Evolutionary conservation across 2,113 vertebrate genomes (phyloP).

Genomic region (rat (Rattus norvegicus)): GRCr8 NC_086022.1:93597001-93597500

Average conservation of each 20-base stretch:
- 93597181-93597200: rapidly evolving
- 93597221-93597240: background rate
- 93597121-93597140: rapidly evolving
- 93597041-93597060: background rate
- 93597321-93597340: background rate
- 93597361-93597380: background rate
- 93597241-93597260: background rate
- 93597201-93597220: background rate
- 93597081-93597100: background rate
- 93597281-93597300: background rate
- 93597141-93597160: background rate
- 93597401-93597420: background rate
- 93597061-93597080: background rate
- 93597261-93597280: background rate
- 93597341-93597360: background rate
- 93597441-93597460: background rate
- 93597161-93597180: background rate
- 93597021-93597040: background rate
- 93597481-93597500: background rate
- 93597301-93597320: background rate
- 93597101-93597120: background rate
- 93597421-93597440: background rate
- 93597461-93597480: background rate
- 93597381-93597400: background rate
- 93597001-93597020: background rate